Conservation (phyloP, 2,888 invertebrate genomes). For the Diaphora mendica region DNA sequence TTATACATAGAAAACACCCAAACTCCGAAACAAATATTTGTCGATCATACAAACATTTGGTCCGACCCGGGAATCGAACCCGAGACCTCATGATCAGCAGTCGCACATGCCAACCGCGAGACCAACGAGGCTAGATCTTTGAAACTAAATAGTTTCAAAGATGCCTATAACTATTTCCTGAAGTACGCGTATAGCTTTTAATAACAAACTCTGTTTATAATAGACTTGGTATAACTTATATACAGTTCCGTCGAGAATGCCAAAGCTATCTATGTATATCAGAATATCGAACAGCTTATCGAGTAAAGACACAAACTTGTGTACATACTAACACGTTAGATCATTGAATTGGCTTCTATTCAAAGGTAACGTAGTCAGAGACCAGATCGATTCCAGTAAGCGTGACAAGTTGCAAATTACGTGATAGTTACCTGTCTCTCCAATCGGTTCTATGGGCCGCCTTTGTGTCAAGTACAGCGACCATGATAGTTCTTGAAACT, state of each 20-base stretch:
- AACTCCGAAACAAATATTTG: too few species aligned
- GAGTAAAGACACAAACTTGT: background rate
- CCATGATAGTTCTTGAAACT: conserved; percentile 18
- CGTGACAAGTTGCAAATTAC: conserved; percentile 38
- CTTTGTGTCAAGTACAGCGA: conserved; percentile 35
- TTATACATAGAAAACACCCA: too few species aligned
- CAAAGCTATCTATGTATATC: background rate
- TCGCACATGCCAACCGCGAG: too few species aligned
- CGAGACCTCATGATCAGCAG: too few species aligned
- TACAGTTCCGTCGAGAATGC: background rate
- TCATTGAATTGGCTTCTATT: conserved; percentile 15
- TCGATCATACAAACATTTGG: too few species aligned
- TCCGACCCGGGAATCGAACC: too few species aligned
- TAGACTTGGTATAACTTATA: background rate
- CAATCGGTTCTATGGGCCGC: conserved; percentile 43
- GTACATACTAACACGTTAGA: background rate
- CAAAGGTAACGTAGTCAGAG: conserved; percentile 31
- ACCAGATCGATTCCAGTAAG: conserved; percentile 25
- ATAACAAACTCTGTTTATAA: background rate
- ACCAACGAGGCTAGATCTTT: too few species aligned
- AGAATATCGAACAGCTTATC: background rate
- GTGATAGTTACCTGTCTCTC: conserved; percentile 40
- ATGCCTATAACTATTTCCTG: background rate
- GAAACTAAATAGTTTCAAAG: too few species aligned
- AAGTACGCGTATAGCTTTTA: background rate